Conservation (phyloP, 2,888 invertebrate species). For the Rhingia rostrata region DNA sequence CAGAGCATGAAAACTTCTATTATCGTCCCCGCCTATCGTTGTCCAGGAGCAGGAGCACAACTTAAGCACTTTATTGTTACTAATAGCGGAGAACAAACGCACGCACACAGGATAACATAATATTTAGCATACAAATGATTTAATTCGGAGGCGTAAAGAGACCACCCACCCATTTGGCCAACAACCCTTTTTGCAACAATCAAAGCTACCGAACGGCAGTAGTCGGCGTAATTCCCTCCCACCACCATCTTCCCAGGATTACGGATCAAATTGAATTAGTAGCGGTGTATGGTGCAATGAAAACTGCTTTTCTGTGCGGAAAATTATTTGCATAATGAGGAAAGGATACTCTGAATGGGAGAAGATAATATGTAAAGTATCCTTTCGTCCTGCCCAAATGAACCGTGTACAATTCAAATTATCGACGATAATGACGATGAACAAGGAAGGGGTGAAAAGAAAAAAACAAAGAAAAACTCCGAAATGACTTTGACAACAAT, state of each 20-base stretch:
- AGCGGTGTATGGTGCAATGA: slow-evolving; percentile 43
- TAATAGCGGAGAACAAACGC: slow-evolving; percentile 71
- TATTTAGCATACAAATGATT: slow-evolving; percentile 78
- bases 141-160: slow-evolving; percentile 73
- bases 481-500: slow-evolving; percentile 34
- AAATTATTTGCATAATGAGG: slow-evolving; percentile 53
- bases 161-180: slow-evolving; percentile 14
- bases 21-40: slow-evolving; percentile 32
- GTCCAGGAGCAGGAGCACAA: neutral
- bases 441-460: slow-evolving; percentile 17
- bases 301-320: slow-evolving; percentile 14
- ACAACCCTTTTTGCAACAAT: slow-evolving; percentile 44
- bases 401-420: slow-evolving; percentile 12
- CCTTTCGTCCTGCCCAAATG: slow-evolving; percentile 6
- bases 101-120: slow-evolving; percentile 60
- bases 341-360: slow-evolving; percentile 53
- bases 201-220: slow-evolving; percentile 22
- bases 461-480: neutral
- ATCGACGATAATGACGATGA: neutral
- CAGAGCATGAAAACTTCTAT: slow-evolving; percentile 71
- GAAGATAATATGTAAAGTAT: neutral
- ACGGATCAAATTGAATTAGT: slow-evolving; percentile 59
- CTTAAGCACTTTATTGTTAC: slow-evolving; percentile 66
- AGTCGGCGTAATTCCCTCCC: slow-evolving; percentile 18
- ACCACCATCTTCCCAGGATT: slow-evolving; percentile 3